These are phyloP conservation scores for Abrostola triplasia DNA, from an alignment of 2,888 invertebrate genomes.

Conservation along the genomic window DNA sequence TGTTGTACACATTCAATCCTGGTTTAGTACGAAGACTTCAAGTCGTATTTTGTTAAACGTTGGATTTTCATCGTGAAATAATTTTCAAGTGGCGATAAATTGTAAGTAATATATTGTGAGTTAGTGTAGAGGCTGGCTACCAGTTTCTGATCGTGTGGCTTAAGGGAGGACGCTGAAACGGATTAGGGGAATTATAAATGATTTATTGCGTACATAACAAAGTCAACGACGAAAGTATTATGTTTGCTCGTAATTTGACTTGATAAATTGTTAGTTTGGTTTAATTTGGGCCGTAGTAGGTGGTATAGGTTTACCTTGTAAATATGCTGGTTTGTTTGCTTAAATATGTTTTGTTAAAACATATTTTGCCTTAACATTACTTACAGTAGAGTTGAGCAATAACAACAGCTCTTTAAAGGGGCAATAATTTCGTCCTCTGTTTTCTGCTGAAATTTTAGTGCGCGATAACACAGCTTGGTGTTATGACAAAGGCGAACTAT, in stretches of 20 bases:
- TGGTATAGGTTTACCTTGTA: no score
- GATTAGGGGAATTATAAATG: not conserved
- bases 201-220: not conserved
- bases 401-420: no score
- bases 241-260: not conserved
- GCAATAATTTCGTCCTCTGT: no score
- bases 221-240: not conserved
- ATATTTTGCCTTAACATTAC: no score
- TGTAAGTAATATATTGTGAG: slow-evolving; percentile 74
- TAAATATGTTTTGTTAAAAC: no score
- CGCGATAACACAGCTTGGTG: not conserved
- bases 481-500: not conserved
- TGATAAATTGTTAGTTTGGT: not conserved
- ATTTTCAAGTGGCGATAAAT: slow-evolving; percentile 76
- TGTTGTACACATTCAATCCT: slow-evolving; percentile 22
- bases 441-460: no score
- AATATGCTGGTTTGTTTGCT: no score
- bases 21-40: slow-evolving; percentile 35
- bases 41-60: slow-evolving; percentile 55
- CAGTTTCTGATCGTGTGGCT: slow-evolving; percentile 62
- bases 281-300: no score
- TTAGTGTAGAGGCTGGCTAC: slow-evolving; percentile 62
- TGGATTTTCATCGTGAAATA: slow-evolving; percentile 76
- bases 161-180: slow-evolving; percentile 23
- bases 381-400: no score